Percentiles rank a stretch among this genome's conserved stretches.
phyloP scores from a whole-genome alignment of 1,140 invertebrate genomes.

The Drosophila equinoxialis region DNA sequence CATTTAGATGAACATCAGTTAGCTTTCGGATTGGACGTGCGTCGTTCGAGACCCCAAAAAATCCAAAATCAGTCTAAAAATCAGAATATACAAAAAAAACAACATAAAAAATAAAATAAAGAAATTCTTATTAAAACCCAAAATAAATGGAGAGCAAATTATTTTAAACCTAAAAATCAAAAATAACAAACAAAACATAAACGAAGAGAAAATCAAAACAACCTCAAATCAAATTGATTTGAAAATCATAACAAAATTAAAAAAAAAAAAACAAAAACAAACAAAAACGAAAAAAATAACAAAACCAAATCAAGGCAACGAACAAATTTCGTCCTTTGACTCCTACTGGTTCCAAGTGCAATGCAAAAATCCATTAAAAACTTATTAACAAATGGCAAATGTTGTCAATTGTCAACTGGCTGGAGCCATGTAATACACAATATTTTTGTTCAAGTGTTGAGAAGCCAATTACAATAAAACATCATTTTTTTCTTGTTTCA shows the following conservation, averaged over 20 bases:
- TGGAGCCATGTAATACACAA: conserved; percentile 25
- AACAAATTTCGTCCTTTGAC: not conserved
- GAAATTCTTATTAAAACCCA: not conserved
- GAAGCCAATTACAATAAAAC: conserved; percentile 31
- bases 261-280: no score
- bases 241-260: not conserved
- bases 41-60: conserved; percentile 38
- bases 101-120: not conserved
- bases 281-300: not conserved
- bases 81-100: conserved; percentile 16
- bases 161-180: not conserved
- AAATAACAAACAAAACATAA: conserved; percentile 17
- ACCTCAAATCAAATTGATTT: not conserved
- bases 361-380: conserved; percentile 4
- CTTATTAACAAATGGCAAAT: conserved; percentile 14
- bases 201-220: not conserved
- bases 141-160: not conserved
- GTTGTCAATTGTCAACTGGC: conserved; percentile 10
- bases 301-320: not conserved
- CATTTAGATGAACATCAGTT: conserved; percentile 83
- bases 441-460: conserved; percentile 63
- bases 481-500: conserved; percentile 11
- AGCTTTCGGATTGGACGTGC: conserved; percentile 83
- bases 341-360: conserved; percentile 17
- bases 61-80: conserved; percentile 17